Evolutionary conservation across 2,113 vertebrate genomes (phyloP).

Genomic region (Erythrolamprus reginae): DNA sequence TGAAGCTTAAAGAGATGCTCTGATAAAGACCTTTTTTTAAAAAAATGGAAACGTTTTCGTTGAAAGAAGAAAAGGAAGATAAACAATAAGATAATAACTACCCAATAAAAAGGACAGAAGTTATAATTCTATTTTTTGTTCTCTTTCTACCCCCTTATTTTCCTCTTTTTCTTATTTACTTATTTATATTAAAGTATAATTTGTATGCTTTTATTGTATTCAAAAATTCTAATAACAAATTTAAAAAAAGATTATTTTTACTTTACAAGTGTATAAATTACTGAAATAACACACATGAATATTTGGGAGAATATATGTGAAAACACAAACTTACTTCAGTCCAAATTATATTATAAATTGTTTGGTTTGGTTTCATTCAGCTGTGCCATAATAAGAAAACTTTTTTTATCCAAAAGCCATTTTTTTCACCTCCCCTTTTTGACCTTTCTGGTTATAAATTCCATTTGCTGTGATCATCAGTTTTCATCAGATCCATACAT

Average conservation of each 20-base stretch:
- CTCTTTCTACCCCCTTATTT: not conserved
- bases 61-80: not conserved
- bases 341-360: not conserved
- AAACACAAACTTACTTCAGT: not conserved
- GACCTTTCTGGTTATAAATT: slow-evolving; percentile 11
- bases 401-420: not conserved
- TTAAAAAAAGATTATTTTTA: not conserved
- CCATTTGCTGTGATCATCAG: not conserved
- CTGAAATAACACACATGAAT: not conserved
- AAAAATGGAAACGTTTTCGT: not conserved
- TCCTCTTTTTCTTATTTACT: not conserved
- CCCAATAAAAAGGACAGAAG: not conserved
- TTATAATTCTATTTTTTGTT: not conserved
- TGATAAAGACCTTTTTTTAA: not conserved
- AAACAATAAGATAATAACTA: not conserved
- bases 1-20: not conserved
- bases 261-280: not conserved
- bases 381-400: not conserved
- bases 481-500: not conserved
- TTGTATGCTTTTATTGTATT: not conserved
- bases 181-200: not conserved
- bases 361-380: not conserved
- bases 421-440: not conserved
- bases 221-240: not conserved
- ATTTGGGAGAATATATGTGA: not conserved